Percentiles rank a stretch among this genome's conserved stretches.
phyloP scores from a whole-genome alignment of 2,888 invertebrate genomes.

The Chrysomela aeneicollis region DNA sequence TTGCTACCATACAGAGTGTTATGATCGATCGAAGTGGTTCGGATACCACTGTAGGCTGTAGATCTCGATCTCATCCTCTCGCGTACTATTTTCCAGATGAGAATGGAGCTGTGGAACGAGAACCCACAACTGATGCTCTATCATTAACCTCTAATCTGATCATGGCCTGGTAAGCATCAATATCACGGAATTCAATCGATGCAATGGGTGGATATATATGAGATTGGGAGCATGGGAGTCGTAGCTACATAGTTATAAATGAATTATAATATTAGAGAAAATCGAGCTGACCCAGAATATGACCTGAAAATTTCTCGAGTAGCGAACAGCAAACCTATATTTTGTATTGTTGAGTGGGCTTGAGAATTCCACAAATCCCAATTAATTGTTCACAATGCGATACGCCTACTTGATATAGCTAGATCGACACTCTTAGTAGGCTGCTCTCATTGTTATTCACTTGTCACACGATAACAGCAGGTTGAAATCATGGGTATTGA shows the following conservation, averaged over 20 bases:
- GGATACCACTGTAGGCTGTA: too few relatives aligned
- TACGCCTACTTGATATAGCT: constrained; percentile 28
- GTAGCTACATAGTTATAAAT: too few relatives aligned
- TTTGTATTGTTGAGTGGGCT: constrained; percentile 28
- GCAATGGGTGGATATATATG: constrained; percentile 12
- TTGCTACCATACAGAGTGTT: not conserved
- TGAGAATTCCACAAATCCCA: constrained; percentile 33
- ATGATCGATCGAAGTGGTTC: too few relatives aligned
- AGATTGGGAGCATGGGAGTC: constrained; percentile 38
- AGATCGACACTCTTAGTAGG: constrained; percentile 11
- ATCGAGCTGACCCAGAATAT: constrained; percentile 31
- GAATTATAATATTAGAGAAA: constrained; percentile 34
- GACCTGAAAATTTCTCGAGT: constrained; percentile 37
- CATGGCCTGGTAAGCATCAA: not conserved
- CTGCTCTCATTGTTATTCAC: constrained; percentile 7
- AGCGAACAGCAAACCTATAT: constrained; percentile 31
- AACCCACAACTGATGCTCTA: not conserved
- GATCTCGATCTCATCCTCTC: too few relatives aligned
- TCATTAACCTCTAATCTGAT: not conserved
- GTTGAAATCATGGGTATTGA: not conserved
- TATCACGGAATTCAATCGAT: not conserved
- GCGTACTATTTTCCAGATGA: too few relatives aligned
- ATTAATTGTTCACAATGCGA: constrained; percentile 25
- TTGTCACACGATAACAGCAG: not conserved
- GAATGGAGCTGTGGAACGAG: too few relatives aligned